A percentile compares a stretch with the other conserved stretches of the same genome.
Evolutionary conservation across 2,888 invertebrate genomes (phyloP).

Genomic region (Venusia cambrica): DNA sequence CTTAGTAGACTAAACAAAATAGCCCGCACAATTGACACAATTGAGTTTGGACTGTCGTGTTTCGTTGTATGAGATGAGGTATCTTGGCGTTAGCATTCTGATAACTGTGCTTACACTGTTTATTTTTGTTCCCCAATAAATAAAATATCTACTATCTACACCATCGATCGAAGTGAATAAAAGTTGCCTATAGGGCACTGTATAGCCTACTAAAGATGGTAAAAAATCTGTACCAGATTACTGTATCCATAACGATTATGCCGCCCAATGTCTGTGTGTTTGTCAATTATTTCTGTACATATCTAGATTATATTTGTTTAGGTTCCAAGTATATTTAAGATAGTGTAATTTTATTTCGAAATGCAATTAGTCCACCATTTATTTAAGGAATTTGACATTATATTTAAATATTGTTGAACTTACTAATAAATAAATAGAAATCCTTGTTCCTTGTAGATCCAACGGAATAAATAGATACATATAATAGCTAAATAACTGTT

Average conservation of each 20-base stretch:
- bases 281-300: slow-evolving; percentile 54
- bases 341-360: slow-evolving; percentile 7
- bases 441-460: slow-evolving; percentile 11
- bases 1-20: no score
- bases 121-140: no score
- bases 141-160: no score
- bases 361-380: not conserved
- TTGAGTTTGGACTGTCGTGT: no score
- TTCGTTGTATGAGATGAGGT: no score
- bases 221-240: no score
- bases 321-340: slow-evolving; percentile 29
- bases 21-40: no score
- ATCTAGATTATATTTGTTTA: slow-evolving; percentile 36
- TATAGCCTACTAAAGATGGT: no score
- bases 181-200: no score
- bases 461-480: slow-evolving; percentile 8
- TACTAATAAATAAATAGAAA: slow-evolving; percentile 2
- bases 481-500: slow-evolving; percentile 16
- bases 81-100: no score
- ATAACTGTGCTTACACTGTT: no score
- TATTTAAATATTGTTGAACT: slow-evolving; percentile 7
- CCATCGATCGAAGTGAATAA: no score
- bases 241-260: slow-evolving; percentile 4
- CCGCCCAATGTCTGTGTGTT: slow-evolving; percentile 33
- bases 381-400: slow-evolving; percentile 6